Evolutionary conservation across 2,888 invertebrate genomes (phyloP).

Genomic region (Argyresthia goedartella): DNA sequence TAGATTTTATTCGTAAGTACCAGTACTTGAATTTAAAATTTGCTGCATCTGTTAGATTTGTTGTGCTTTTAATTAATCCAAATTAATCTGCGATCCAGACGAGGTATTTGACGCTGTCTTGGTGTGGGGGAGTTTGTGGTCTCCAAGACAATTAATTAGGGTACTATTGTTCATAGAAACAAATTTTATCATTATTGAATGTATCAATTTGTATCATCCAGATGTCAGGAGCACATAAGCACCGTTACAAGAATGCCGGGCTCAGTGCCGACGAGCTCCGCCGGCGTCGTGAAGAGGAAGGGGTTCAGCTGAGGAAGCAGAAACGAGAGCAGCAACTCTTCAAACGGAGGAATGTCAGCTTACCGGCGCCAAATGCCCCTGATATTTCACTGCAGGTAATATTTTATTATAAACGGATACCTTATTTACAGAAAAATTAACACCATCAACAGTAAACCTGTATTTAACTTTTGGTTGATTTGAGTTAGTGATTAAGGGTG

Average conservation of each 20-base stretch:
- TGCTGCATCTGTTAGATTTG: no score
- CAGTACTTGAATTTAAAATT: no score
- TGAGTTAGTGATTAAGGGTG: no score
- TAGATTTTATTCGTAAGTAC: no score
- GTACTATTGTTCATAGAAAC: no score
- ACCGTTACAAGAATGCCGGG: constrained; percentile 94
- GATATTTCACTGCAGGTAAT: constrained; percentile 46
- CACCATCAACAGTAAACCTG: background rate
- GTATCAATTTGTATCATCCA: constrained; percentile 19
- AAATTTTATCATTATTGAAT: no score
- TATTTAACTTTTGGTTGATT: constrained; percentile 7
- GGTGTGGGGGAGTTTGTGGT: no score
- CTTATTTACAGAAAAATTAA: background rate
- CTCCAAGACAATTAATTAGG: no score
- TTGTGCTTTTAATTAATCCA: no score
- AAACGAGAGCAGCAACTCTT: constrained; percentile 95
- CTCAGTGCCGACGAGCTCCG: constrained; percentile 93
- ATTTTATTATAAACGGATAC: no score
- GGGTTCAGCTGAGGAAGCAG: constrained; percentile 94
- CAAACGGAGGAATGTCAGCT: constrained; percentile 88
- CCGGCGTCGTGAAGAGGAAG: constrained; percentile 94
- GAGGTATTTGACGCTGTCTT: no score
- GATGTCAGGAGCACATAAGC: constrained; percentile 91
- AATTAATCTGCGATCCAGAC: no score
- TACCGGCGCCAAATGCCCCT: constrained; percentile 44